Evolutionary conservation across 2,113 vertebrate species (phyloP), one percentile per base, ranked within the genome.

Genomic region (Upupa epops): DNA sequence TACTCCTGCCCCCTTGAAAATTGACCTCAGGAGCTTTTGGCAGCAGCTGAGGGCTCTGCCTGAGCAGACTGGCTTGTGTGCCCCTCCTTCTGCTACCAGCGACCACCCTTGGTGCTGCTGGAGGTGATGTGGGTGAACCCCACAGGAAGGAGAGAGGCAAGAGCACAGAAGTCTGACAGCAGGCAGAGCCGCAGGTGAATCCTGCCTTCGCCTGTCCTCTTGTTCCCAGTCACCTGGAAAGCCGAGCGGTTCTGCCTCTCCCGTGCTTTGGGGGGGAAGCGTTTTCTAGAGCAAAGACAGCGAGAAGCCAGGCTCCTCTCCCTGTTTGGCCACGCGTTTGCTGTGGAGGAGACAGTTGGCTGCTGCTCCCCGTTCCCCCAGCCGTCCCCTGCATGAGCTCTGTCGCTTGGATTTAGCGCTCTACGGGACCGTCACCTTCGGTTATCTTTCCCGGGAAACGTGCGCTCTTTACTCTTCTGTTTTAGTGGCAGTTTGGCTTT

Each of bases 401-500:
- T 15, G 22, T 92, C 48, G 28, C 93, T 91, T 96, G 89, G 21
- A 45, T 68, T 74, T 86, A 89, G 91, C 68, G 56, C 74, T 78
- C 95, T 91, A 34, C 76, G n/a, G n/a, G n/a, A n/a, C n/a, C n/a
- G n/a, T n/a, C n/a, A n/a, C n/a, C n/a, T n/a, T n/a, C n/a, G n/a
- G n/a, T n/a, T n/a, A 42, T 42, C 15, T 11, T 42, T 15, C 40
- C 40, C 40, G 15, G 40, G 15, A 42, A 89, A 77, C 32, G 76
- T 51, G 51, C 78, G 89, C 92, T 77, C 52, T 96, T 94, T 84
- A 83, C 88, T 96, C 91, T 96, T 92, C 96, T 18, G 37, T 96
- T 96, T 95, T 94, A 84, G 96, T 96, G 86, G 95, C 93, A 94
- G 95, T 96, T 98, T 96, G 94, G 94, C 93, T 97, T 60, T 92